Conservation (phyloP, 1,140 invertebrate genomes). For the Pseudomyrmex pallidus region DNA sequence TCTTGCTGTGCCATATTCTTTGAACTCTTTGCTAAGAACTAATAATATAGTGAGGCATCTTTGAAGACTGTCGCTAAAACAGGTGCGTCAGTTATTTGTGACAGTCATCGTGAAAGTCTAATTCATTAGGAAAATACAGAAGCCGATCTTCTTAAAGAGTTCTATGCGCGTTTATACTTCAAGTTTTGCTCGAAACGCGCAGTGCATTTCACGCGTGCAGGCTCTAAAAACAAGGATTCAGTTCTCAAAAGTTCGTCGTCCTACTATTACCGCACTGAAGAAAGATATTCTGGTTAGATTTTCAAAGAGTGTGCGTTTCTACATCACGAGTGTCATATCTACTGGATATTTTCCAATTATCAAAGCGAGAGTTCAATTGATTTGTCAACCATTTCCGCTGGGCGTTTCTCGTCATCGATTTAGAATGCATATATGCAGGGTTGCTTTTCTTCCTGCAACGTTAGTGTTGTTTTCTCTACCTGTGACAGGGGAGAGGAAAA, state of each 20-base stretch:
- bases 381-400: constrained; percentile 52
- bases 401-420: constrained; percentile 62
- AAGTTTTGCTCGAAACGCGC: constrained; percentile 45
- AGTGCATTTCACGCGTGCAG: not conserved
- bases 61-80: constrained; percentile 55
- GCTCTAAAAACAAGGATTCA: not conserved
- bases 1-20: constrained; percentile 11
- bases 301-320: not conserved
- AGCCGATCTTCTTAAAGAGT: constrained; percentile 48
- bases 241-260: not conserved
- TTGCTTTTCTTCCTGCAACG: constrained; percentile 3
- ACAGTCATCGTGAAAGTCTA: constrained; percentile 53
- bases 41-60: constrained; percentile 61
- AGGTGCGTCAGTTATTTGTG: constrained; percentile 66
- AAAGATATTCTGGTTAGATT: constrained; percentile 33
- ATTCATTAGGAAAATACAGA: constrained; percentile 47
- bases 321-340: constrained; percentile 44
- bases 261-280: constrained; percentile 10
- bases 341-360: constrained; percentile 71
- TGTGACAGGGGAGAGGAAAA: not conserved
- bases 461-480: constrained; percentile 25
- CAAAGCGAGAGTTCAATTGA: constrained; percentile 59
- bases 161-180: constrained; percentile 48
- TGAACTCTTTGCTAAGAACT: constrained; percentile 31
- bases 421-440: constrained; percentile 42